Evolutionary conservation across 2,113 vertebrate genomes (phyloP).

Genomic region (Saguinus midas): DNA sequence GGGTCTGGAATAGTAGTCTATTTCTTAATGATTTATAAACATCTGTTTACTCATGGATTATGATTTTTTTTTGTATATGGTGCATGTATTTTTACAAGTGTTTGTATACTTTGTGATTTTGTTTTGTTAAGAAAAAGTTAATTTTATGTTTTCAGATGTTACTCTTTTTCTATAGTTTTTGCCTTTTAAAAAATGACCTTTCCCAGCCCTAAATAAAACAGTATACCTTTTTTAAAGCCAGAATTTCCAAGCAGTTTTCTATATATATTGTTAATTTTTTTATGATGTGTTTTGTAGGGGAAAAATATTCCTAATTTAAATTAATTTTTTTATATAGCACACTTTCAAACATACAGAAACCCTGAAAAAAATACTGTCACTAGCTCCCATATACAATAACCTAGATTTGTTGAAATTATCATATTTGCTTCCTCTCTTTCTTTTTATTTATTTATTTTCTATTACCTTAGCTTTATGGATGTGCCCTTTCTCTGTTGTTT

Average conservation of each 20-base stretch:
- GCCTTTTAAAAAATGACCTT: neutral
- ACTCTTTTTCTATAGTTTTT: neutral
- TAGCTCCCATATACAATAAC: neutral
- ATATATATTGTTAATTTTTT: neutral
- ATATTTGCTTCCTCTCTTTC: neutral
- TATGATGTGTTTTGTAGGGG: neutral
- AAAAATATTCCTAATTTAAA: neutral
- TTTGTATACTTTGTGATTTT: neutral
- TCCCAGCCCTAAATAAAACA: neutral
- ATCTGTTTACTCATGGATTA: neutral
- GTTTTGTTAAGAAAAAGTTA: neutral
- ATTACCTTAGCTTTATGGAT: no score
- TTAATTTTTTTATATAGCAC: neutral
- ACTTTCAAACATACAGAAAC: neutral
- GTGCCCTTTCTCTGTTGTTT: neutral
- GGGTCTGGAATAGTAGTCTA: no score
- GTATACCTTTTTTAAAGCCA: neutral
- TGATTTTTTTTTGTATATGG: neutral
- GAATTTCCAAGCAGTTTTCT: neutral
- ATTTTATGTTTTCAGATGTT: neutral
- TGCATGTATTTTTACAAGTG: neutral
- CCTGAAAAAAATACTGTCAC: neutral
- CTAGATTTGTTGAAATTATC: neutral
- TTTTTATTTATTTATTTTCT: no score
- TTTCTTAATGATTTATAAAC: conserved; percentile 16